A percentile compares a stretch with the other conserved stretches of the same genome.
These are phyloP conservation scores for Tetheella fluctuosa DNA, from an alignment of 2,888 invertebrate genomes.

Conservation along the genomic window DNA sequence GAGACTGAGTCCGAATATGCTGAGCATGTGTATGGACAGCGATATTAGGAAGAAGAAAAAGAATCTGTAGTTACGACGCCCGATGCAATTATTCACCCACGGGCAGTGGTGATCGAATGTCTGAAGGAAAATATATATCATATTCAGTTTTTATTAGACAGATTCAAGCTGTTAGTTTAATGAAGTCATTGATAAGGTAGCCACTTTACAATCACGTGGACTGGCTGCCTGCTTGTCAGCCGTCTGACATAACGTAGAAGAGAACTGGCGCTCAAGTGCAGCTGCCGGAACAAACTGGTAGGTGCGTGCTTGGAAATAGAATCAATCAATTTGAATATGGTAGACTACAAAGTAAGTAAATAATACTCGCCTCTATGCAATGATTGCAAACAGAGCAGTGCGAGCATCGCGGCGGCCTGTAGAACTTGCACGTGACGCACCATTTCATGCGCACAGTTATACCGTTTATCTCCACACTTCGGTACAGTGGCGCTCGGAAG, in stretches of 20 bases:
- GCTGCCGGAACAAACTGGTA: no score
- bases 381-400: constrained; percentile 99
- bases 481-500: constrained; percentile 97
- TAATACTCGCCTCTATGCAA: constrained; percentile 93
- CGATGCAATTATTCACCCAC: constrained; percentile 99
- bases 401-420: constrained; percentile 98
- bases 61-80: constrained; percentile 98
- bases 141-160: constrained; percentile 14
- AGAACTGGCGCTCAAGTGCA: no score
- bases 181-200: no score
- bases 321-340: no score
- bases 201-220: no score
- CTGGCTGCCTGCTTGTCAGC: no score
- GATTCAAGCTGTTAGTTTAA: no score
- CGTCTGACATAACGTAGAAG: no score
- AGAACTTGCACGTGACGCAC: constrained; percentile 99
- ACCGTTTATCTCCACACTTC: constrained; percentile 98
- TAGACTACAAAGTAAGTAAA: neutral
- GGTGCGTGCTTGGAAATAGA: no score
- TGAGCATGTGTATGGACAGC: constrained; percentile 98
- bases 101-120: constrained; percentile 99
- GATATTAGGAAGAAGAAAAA: constrained; percentile 99
- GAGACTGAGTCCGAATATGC: constrained; percentile 97
- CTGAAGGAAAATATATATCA: constrained; percentile 81
- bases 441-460: constrained; percentile 99